Base-by-base conservation (phyloP, 2,888 invertebrate genomes). In the Campopleginae sp. region DNA sequence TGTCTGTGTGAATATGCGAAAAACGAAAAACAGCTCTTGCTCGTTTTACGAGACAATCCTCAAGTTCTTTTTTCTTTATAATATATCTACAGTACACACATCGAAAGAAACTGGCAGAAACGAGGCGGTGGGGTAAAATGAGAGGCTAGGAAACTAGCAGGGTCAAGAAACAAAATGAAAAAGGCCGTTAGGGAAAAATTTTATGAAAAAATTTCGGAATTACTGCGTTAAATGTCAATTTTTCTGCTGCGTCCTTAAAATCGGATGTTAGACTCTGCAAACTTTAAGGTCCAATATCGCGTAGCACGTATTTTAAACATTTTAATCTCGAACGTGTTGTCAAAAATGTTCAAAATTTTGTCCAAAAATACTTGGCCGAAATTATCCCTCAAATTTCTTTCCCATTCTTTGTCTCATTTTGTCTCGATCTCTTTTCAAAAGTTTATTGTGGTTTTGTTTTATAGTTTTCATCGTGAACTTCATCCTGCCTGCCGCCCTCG, bases 41-140 rank as follows among this genome's bases (percentile, higher is more conserved):
- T 23, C 19, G 80, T 71, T 80, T 74, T 77, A 74, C 66, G 31
- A 19, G 23, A 46, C 61, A 84, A 84, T 77, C 72, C 77, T 77
- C 72, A 58, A 77, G 44, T 80, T 78, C 14, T 77, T 74, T 76
- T 66, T 58, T 74, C 23, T 46, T 65, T 8, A 19, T n/a, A 33
- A 58, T 70, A 31, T 66, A n/a, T 51, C 54, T 54, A 46, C n/a
- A 14, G 10, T 48, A 19, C 12, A 31, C 48, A 27, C 44, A 23
- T 66, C 33, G n/a, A 42, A 1, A n/a, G 14, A 12, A 12, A 4
- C 12, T 5, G 58, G 27, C 10, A 12, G 12, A 58, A 58, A 58
- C 14, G 63, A 33, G n/a, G 7, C 31, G 7, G 14, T 61, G 27
- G 31, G 31, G 3, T 2, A 19, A 19, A 51, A 51, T 48, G 46